phyloP scores from a whole-genome alignment of 2,113 vertebrate species.

The Pedionomus torquatus region DNA sequence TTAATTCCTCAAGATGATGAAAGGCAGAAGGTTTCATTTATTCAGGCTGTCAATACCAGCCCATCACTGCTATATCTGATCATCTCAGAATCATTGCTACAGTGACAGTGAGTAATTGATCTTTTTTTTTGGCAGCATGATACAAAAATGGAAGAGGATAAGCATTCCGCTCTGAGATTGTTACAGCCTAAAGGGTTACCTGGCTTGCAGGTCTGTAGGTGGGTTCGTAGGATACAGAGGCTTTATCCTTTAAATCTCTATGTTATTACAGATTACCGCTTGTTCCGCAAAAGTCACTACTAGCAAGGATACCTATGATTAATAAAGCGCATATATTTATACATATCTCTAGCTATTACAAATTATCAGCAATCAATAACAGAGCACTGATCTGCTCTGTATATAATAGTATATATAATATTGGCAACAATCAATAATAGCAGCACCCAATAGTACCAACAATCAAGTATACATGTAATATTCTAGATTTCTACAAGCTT shows the following conservation, averaged over 20 bases:
- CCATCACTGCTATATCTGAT: neutral
- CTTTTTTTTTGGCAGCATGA: neutral
- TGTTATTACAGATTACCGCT: neutral
- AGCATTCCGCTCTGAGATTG: neutral
- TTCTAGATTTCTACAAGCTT: neutral
- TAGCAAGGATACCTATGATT: neutral
- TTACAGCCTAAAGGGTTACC: neutral
- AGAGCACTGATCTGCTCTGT: neutral
- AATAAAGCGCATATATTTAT: neutral
- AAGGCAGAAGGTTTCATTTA: neutral
- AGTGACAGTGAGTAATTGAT: neutral
- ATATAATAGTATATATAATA: no score
- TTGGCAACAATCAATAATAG: neutral
- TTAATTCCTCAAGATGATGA: neutral
- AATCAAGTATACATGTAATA: neutral
- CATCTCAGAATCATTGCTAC: neutral
- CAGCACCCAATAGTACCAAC: neutral
- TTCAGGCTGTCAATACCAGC: neutral
- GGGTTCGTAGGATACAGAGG: rapidly evolving
- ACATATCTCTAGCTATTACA: neutral
- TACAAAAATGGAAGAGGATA: neutral
- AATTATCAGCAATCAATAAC: neutral
- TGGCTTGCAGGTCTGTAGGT: neutral
- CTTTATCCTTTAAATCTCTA: neutral
- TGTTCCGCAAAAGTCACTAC: neutral